Percentiles rank a stretch among this genome's conserved stretches.
Conservation (phyloP, 2,797 vertebrate genomes). For the Enteromius fasciolatus region DNA sequence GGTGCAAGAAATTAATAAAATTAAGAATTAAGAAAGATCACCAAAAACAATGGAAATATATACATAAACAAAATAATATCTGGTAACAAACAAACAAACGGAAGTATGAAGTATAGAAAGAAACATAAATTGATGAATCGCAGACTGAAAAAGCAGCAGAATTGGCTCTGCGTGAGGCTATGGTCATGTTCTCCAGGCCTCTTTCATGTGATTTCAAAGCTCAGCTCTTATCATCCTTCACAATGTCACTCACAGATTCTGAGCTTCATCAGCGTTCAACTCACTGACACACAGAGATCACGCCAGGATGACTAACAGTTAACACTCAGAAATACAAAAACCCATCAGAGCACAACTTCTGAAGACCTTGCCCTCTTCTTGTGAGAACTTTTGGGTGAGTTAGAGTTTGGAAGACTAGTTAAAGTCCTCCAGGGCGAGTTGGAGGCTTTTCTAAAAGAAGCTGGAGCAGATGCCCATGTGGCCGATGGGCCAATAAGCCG, state of each 20-base stretch:
- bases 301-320: conserved; percentile 26
- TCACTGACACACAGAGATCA: background rate
- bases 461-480: conserved; percentile 44
- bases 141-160: background rate
- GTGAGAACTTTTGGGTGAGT: conserved; percentile 49
- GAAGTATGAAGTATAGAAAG: background rate
- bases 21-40: background rate
- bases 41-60: no score
- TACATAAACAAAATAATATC: no score
- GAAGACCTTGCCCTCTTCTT: conserved; percentile 14
- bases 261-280: conserved; percentile 22
- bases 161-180: background rate
- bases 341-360: conserved; percentile 24
- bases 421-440: conserved; percentile 45
- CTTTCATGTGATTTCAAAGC: conserved; percentile 52
- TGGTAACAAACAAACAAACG: no score
- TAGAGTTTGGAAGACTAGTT: conserved; percentile 48
- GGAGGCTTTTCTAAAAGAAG: conserved; percentile 44
- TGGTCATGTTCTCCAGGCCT: background rate
- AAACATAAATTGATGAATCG: rapidly evolving
- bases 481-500: conserved; percentile 57
- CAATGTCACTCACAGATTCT: background rate
- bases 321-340: conserved; percentile 4
- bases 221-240: conserved; percentile 35
- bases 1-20: background rate